Conservation (phyloP, 2,113 vertebrate genomes). For the Gymnogyps californianus region DNA sequence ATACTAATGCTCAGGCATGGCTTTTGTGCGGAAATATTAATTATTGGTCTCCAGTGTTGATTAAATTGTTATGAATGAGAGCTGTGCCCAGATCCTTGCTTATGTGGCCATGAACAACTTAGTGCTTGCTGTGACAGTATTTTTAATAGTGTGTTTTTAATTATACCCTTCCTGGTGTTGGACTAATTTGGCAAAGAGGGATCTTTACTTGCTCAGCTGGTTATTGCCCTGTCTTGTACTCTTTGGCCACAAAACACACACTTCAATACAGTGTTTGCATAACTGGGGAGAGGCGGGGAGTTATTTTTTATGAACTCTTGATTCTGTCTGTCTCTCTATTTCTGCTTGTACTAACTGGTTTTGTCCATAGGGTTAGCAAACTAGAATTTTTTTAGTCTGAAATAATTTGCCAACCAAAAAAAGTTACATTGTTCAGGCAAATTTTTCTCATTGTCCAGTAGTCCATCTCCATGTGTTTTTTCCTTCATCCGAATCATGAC, state of each 20-base stretch:
- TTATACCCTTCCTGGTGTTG: background rate
- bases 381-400: background rate
- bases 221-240: background rate
- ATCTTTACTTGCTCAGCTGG: background rate
- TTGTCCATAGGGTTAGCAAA: background rate
- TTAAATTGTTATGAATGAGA: background rate
- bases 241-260: background rate
- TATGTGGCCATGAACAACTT: background rate
- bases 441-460: background rate
- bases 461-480: background rate
- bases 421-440: background rate
- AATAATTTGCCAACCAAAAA: background rate
- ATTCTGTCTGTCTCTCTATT: background rate
- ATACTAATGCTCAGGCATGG: background rate
- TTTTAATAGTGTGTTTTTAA: constrained; percentile 1
- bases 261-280: background rate
- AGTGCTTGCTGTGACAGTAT: background rate
- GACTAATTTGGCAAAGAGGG: background rate
- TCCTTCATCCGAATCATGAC: background rate
- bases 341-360: background rate
- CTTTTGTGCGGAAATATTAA: background rate
- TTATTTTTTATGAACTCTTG: background rate
- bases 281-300: background rate
- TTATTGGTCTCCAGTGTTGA: background rate
- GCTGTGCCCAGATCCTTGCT: background rate